A percentile compares a stretch with the other conserved stretches of the same genome.
Evolutionary conservation across 2,888 invertebrate genomes (phyloP).

Genomic region (Sminthurinus aureus): DNA sequence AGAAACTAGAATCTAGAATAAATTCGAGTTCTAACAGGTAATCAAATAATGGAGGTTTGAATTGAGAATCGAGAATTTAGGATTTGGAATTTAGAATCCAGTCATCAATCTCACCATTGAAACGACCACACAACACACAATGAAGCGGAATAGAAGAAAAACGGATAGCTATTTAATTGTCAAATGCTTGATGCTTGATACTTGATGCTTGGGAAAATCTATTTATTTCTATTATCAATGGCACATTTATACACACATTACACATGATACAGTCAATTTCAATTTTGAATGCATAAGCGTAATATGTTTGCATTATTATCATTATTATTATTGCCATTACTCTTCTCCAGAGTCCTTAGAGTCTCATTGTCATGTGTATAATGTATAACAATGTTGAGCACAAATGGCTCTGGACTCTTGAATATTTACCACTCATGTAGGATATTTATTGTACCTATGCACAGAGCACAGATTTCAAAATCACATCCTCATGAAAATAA

Average conservation of each 20-base stretch:
- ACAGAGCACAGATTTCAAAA: no score
- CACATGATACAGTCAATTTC: not conserved
- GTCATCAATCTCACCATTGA: constrained; percentile 45
- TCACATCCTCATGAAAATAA: no score
- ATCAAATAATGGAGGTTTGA: constrained; percentile 43
- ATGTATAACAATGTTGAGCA: no score
- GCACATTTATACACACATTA: constrained; percentile 19
- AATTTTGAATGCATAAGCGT: not conserved
- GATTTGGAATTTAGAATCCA: not conserved
- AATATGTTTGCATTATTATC: not conserved
- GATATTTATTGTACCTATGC: no score
- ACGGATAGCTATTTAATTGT: constrained; percentile 48
- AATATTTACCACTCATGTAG: no score
- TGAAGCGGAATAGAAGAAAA: constrained; percentile 35
- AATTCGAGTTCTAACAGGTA: constrained; percentile 32
- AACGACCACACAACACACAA: constrained; percentile 33
- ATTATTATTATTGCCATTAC: not conserved
- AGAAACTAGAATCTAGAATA: not conserved
- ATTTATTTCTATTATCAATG: constrained; percentile 43
- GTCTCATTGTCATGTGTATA: no score
- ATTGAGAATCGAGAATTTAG: no score
- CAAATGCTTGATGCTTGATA: constrained; percentile 48
- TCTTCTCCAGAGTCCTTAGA: not conserved
- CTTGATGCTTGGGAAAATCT: constrained; percentile 50
- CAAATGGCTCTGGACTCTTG: no score